Evolutionary conservation across 2,113 vertebrate species (phyloP).

Genomic region (Edolisoma coerulescens): DNA sequence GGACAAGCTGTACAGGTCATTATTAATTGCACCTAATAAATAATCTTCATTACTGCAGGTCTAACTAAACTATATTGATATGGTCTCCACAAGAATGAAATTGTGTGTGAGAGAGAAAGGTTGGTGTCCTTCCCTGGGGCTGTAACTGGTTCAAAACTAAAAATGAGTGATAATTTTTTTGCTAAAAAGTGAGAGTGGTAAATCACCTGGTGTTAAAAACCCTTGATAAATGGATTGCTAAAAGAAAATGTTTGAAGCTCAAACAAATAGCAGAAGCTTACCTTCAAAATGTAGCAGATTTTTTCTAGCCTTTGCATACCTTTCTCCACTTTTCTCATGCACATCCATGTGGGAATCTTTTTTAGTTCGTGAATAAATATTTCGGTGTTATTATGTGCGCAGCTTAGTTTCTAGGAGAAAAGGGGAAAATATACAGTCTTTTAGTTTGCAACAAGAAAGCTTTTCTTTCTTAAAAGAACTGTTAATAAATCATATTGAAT

Average conservation of each 20-base stretch:
- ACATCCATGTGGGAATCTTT: fast-evolving
- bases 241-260: not conserved
- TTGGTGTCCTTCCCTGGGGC: not conserved
- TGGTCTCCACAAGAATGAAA: not conserved
- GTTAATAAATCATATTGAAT: not conserved
- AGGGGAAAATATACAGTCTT: not conserved
- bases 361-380: not conserved
- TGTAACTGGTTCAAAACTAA: not conserved
- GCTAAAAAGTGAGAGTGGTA: not conserved
- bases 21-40: not conserved
- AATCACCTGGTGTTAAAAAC: not conserved
- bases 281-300: not conserved
- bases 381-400: not conserved
- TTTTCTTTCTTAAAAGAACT: not conserved
- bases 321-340: not conserved
- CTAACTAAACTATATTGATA: not conserved
- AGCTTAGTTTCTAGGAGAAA: not conserved
- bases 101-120: not conserved
- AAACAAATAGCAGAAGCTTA: not conserved
- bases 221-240: too few relatives aligned
- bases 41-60: not conserved
- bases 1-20: not conserved
- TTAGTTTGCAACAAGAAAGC: not conserved
- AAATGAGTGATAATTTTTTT: not conserved
- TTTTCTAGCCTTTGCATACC: not conserved